Evolutionary conservation across 2,113 vertebrate genomes (phyloP).

Genomic region (Cyprinus carpio): DNA sequence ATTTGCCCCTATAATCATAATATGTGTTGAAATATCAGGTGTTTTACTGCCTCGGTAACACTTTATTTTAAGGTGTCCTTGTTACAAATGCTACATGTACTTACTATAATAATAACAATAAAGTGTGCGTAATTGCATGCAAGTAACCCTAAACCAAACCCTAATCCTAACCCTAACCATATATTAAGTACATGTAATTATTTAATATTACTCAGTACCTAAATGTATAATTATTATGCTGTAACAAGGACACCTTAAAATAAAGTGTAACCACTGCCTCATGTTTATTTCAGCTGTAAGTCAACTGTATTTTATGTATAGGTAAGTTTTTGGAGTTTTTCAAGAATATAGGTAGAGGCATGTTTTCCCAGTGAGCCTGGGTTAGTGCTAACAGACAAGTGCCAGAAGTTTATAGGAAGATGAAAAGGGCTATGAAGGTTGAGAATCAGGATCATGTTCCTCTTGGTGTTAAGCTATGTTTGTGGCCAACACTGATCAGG

Average conservation of each 20-base stretch:
- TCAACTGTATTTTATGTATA: neutral
- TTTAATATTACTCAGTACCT: too few relatives aligned
- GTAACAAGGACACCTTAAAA: too few relatives aligned
- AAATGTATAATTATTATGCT: too few relatives aligned
- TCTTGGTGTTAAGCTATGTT: slow-evolving; percentile 38
- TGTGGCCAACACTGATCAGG: slow-evolving; percentile 30
- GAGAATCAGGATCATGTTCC: slow-evolving; percentile 45
- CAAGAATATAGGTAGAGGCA: neutral
- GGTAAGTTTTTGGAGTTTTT: neutral
- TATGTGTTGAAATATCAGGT: neutral
- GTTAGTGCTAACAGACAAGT: slow-evolving; percentile 12
- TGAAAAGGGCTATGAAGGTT: slow-evolving; percentile 23
- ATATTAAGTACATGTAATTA: too few relatives aligned
- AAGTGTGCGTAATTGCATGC: too few relatives aligned
- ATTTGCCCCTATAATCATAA: neutral
- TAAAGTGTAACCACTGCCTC: neutral
- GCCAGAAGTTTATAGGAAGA: neutral
- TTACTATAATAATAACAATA: too few relatives aligned
- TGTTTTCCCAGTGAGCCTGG: neutral
- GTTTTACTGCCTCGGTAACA: neutral
- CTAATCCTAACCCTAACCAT: too few relatives aligned
- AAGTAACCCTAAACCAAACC: too few relatives aligned
- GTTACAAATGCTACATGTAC: too few relatives aligned
- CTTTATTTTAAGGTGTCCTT: too few relatives aligned
- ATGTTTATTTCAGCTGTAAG: neutral